Percentiles rank a stretch among this genome's conserved stretches.
Evolutionary conservation across 2,113 vertebrate species (phyloP).

Genomic region (Oenanthe melanoleuca): DNA sequence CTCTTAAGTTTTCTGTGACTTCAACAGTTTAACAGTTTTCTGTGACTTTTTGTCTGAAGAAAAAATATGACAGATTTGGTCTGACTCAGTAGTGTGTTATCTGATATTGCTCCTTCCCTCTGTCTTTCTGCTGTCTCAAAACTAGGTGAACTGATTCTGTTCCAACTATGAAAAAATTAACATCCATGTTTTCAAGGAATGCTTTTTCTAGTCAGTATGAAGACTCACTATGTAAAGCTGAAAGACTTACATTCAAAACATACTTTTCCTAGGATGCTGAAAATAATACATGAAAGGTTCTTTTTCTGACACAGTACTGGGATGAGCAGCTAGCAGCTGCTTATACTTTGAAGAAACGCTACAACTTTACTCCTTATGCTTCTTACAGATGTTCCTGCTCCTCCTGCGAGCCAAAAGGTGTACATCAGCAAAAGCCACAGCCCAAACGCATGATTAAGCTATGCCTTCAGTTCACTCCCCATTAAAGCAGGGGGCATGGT

Average conservation of each 20-base stretch:
- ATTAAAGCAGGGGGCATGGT: neutral
- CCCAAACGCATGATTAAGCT: neutral
- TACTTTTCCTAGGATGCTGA: neutral
- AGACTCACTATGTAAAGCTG: neutral
- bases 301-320: neutral
- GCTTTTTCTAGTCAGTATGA: neutral
- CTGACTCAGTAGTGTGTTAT: neutral
- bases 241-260: neutral
- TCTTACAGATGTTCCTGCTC: neutral
- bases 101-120: neutral
- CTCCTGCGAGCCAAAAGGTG: accelerated
- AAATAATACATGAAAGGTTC: neutral
- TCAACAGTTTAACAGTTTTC: neutral
- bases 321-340: neutral
- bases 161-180: neutral
- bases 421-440: neutral
- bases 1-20: neutral
- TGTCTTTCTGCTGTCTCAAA: neutral
- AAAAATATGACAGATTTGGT: neutral
- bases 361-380: neutral
- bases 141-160: neutral
- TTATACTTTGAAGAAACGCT: neutral
- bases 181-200: neutral
- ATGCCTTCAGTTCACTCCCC: neutral
- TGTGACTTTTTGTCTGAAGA: neutral